Base-by-base conservation (phyloP, 2,113 vertebrate species). In the Rhinogobius similis region DNA sequence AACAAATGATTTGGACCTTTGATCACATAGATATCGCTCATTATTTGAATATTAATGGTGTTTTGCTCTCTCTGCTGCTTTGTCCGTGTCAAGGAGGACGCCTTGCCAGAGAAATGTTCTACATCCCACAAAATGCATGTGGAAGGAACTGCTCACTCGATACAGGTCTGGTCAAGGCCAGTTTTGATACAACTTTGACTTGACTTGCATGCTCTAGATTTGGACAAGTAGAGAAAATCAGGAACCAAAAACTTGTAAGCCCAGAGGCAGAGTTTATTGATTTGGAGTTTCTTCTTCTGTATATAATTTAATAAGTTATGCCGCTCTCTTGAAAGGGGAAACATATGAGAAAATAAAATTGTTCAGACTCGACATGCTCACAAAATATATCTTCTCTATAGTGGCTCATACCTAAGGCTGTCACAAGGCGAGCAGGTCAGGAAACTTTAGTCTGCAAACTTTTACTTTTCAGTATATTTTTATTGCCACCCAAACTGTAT, bases 61-160 rank as follows among this genome's bases (percentile, higher is more conserved):
- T 92, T 10, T 74, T 59, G 44, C 90, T 58, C 46, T 29, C 89
- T 90, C 88, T 64, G 86, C 86, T 92, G 83, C 91, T 89, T 91
- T 93, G 12, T 88, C 87, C 90, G 85, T 89, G 88, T 92, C 89
- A 92, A 97, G 97, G 96, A 84, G 96, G 95, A 92, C 95, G 96
- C 76, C 94, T 95, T 85, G 94, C 97, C 90, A 94, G 94, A 93
- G 97, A 98, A 93, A 96, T 94, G 94, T 98, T 98, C 93, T 98
- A 96, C 95, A 97, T 98, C 89, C 96, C 96, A 73, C 96, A 97
- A 92, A 98, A 94, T 87, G 93, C 95, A 83, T 97, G 96, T 94
- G 95, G 94, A 92, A 94, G 94, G 90, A 98, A 99, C 95, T 99
- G 96, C 93, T 96, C 97, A 5, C 82, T 88, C 5, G 87, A 90